Evolutionary conservation across 2,888 invertebrate genomes (phyloP), one percentile per base, ranked within the genome.

Genomic region (Amphipoea oculea): DNA sequence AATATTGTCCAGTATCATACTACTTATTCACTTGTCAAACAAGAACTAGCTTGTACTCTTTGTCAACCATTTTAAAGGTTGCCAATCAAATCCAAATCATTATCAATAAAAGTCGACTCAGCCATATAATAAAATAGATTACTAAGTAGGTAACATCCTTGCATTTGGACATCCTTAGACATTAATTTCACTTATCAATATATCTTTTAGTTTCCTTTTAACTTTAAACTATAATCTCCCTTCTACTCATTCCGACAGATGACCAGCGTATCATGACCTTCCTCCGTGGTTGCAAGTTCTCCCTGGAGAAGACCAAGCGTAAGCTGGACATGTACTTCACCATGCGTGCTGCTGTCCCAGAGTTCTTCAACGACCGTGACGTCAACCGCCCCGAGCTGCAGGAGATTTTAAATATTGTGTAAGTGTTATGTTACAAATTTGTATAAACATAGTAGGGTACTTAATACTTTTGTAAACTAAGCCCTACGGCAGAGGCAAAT

Each of bases 261-360:
- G 98, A 99, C 94, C 97, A 97, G 89, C 97, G 98, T 79, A 96
- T 99, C 86, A 97, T 98, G 97, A 98, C 98, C 77, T 99, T 98
- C 96, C 97, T 99, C 83, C 97, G 99, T 23, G 98, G 98, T 48
- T 98, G 98, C 96, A 99, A 98, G 96, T 99, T 98, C 96, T 98
- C 98, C 76, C 93, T 99, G 93, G 99, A 99, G 95, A 98, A 98
- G 95, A 98, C 98, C 94, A 99, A 99, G 96, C 97, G 97, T 92
- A 99, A 99, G 95, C 95, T 99, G 92, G 99, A 99, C 94, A 98
- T 98, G 98, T 99, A 98, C 95, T 98, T 98, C 94, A 98, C 99
- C 17, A 98, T 98, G 98, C 97, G 98, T 42, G 97, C 98, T 9
- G 98, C 98, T 1, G 98, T 98, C 57, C 99, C 99, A 0, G 99